phyloP scores from a whole-genome alignment of 2,113 vertebrate species.

The Prietella phreatophila region DNA sequence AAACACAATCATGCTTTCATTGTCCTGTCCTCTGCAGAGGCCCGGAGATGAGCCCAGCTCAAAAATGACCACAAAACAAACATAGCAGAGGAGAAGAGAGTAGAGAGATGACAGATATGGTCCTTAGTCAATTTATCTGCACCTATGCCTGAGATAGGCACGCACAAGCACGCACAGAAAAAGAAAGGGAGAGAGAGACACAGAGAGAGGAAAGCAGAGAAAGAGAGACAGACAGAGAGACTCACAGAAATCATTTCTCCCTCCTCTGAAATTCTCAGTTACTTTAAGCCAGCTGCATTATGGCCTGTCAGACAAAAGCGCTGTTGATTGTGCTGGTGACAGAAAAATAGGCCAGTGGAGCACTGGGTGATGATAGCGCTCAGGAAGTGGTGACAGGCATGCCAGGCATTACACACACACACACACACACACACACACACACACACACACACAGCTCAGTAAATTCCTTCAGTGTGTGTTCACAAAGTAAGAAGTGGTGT shows the following conservation, averaged over 20 bases:
- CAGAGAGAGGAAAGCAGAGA: not conserved
- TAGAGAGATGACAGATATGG: slow-evolving; percentile 9
- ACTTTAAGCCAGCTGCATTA: slow-evolving; percentile 27
- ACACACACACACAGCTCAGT: not conserved
- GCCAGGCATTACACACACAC: slow-evolving; percentile 39
- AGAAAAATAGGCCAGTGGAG: slow-evolving; percentile 38
- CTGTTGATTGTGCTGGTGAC: slow-evolving; percentile 45
- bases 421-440: slow-evolving; percentile 38
- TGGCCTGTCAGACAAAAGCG: slow-evolving; percentile 40
- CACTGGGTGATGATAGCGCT: slow-evolving; percentile 43
- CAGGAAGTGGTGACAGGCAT: slow-evolving; percentile 45
- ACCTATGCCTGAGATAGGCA: not conserved
- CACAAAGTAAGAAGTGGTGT: slow-evolving; percentile 1
- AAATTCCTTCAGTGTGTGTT: slow-evolving; percentile 9
- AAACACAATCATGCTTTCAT: slow-evolving; percentile 23
- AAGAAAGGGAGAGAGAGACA: not conserved
- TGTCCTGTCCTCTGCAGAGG: slow-evolving; percentile 12
- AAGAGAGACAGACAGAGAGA: not conserved
- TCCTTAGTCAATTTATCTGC: not conserved
- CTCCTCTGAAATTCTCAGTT: slow-evolving; percentile 15
- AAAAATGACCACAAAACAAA: slow-evolving; percentile 23
- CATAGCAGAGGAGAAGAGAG: not conserved
- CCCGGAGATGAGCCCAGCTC: too few relatives aligned
- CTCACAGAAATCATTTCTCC: slow-evolving; percentile 23
- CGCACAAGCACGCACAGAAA: not conserved